phyloP scores from a whole-genome alignment of 2,888 invertebrate genomes.

The Protophormia terraenovae region DNA sequence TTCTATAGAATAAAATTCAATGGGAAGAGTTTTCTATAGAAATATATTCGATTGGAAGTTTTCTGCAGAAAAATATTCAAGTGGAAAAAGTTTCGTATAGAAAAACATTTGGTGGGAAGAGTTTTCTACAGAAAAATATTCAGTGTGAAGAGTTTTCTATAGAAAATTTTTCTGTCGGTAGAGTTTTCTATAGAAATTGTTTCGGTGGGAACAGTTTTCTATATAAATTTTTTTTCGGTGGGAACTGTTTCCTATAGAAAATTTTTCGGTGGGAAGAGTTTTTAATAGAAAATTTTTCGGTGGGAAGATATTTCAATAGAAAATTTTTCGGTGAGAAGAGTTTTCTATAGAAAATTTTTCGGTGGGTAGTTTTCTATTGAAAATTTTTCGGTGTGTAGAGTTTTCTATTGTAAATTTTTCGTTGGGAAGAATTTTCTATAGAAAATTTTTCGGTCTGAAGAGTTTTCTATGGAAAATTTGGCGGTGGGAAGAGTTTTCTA shows the following conservation, averaged over 20 bases:
- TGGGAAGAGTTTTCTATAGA: too few species aligned
- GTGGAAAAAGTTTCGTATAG: too few species aligned
- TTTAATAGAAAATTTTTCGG: not conserved
- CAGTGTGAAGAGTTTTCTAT: not conserved
- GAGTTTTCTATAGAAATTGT: not conserved
- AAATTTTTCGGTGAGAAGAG: not conserved
- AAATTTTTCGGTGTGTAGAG: not conserved
- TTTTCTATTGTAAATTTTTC: not conserved
- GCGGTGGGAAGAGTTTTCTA: not conserved
- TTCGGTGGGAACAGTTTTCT: not conserved
- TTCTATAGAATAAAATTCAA: too few species aligned
- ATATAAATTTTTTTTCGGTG: too few species aligned
- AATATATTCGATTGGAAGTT: too few species aligned
- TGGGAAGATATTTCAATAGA: not conserved
- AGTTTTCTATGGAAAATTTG: not conserved
- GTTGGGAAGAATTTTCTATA: not conserved
- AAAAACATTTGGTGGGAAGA: too few species aligned
- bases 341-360: not conserved
- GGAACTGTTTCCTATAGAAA: not conserved
- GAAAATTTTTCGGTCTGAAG: not conserved
- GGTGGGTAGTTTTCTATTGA: not conserved
- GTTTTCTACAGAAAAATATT: not conserved
- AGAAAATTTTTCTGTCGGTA: not conserved
- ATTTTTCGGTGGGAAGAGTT: not conserved
- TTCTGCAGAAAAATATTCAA: too few species aligned